phyloP scores from a whole-genome alignment of 1,140 invertebrate genomes.

The Tetramorium simillimum region DNA sequence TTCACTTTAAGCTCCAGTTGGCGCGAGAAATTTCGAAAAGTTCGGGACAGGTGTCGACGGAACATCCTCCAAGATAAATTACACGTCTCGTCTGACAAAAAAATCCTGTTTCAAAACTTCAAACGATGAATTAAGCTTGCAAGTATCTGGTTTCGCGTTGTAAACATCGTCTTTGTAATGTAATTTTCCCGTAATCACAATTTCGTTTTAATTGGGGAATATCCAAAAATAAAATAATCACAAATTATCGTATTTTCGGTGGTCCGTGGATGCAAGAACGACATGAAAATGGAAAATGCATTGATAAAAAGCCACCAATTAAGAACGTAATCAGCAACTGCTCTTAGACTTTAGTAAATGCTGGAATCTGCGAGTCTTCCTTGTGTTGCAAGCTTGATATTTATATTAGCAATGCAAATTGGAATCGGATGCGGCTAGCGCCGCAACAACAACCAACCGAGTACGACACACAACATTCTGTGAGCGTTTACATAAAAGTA shows the following conservation, averaged over 20 bases:
- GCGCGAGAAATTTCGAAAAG: constrained; percentile 56
- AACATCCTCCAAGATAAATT: constrained; percentile 50
- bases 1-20: constrained; percentile 53
- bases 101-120: constrained; percentile 45
- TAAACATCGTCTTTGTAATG: neutral
- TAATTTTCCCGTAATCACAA: constrained; percentile 16
- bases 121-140: constrained; percentile 22
- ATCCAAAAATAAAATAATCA: neutral
- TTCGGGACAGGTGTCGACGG: constrained; percentile 54
- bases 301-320: constrained; percentile 21
- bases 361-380: constrained; percentile 10
- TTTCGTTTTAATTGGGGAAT: neutral
- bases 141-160: constrained; percentile 11
- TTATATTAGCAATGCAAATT: constrained; percentile 62
- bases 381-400: constrained; percentile 50
- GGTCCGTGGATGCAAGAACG: neutral
- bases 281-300: neutral
- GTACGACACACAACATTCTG: neutral
- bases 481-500: constrained; percentile 44
- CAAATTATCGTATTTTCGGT: neutral
- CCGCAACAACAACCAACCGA: constrained; percentile 36
- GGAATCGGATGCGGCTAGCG: constrained; percentile 11
- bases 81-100: constrained; percentile 21
- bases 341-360: constrained; percentile 30
- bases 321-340: constrained; percentile 45